Evolutionary conservation across 2,113 vertebrate genomes (phyloP).

Genomic region (Camelus dromedarius): DNA sequence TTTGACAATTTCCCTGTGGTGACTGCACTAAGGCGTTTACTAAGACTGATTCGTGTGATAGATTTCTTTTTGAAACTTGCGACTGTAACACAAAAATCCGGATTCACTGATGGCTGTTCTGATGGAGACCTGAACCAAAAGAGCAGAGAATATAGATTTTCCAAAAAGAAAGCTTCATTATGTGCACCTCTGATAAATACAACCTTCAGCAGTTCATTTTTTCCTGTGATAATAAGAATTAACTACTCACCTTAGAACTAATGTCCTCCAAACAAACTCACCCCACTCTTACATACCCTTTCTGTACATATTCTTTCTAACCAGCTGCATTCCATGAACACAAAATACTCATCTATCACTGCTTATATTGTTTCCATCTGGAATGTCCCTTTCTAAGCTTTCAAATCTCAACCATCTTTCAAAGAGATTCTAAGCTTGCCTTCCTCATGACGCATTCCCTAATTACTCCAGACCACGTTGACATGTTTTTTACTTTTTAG

Average conservation of each 20-base stretch:
- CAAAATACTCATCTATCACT: neutral
- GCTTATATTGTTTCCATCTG: neutral
- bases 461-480: neutral
- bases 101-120: neutral
- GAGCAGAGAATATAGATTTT: constrained; percentile 5
- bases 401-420: neutral
- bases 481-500: neutral
- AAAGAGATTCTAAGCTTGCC: neutral
- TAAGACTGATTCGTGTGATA: neutral
- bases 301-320: neutral
- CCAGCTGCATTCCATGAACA: neutral
- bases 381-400: neutral
- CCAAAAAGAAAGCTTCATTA: neutral
- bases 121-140: neutral
- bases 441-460: neutral
- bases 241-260: neutral
- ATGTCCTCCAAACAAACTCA: neutral
- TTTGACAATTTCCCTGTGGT: neutral
- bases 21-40: neutral
- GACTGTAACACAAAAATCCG: neutral
- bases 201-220: neutral
- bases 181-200: neutral
- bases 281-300: neutral
- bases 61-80: neutral
- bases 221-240: neutral